phyloP scores from a whole-genome alignment of 2,888 invertebrate species.

The Anaspis maculata region DNA sequence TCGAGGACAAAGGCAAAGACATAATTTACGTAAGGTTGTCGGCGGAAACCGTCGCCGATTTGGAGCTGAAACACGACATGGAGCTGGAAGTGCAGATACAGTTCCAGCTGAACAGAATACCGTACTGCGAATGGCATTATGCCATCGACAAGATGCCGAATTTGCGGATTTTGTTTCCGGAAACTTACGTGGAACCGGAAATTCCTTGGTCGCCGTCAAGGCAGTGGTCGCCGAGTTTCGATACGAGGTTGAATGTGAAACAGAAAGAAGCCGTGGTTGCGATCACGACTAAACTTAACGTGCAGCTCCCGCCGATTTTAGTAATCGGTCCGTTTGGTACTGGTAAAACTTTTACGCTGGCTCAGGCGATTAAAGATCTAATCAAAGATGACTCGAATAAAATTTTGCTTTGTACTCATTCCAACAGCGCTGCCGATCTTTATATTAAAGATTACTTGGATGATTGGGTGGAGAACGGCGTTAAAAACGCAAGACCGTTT shows the following conservation, averaged over 20 bases:
- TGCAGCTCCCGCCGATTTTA: slow-evolving; percentile 60
- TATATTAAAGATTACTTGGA: slow-evolving; percentile 80
- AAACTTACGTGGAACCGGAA: slow-evolving; percentile 51
- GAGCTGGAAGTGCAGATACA: slow-evolving; percentile 65
- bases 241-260: slow-evolving; percentile 61
- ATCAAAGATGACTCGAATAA: slow-evolving; percentile 54
- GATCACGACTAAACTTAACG: slow-evolving; percentile 58
- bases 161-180: slow-evolving; percentile 58
- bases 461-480: slow-evolving; percentile 61
- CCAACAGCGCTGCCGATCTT: slow-evolving; percentile 78
- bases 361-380: slow-evolving; percentile 61
- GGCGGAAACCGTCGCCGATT: slow-evolving; percentile 53
- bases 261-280: slow-evolving; percentile 72
- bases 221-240: slow-evolving; percentile 58
- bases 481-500: slow-evolving; percentile 59
- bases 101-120: slow-evolving; percentile 70
- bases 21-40: slow-evolving; percentile 67
- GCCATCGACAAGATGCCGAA: slow-evolving; percentile 69
- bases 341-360: slow-evolving; percentile 77
- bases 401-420: slow-evolving; percentile 77
- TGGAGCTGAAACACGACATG: slow-evolving; percentile 52
- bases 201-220: slow-evolving; percentile 63
- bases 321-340: slow-evolving; percentile 78
- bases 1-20: slow-evolving; percentile 68
- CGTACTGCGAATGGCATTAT: slow-evolving; percentile 78